phyloP scores from a whole-genome alignment of 2,888 invertebrate genomes.

The Eristalis arbustorum region DNA sequence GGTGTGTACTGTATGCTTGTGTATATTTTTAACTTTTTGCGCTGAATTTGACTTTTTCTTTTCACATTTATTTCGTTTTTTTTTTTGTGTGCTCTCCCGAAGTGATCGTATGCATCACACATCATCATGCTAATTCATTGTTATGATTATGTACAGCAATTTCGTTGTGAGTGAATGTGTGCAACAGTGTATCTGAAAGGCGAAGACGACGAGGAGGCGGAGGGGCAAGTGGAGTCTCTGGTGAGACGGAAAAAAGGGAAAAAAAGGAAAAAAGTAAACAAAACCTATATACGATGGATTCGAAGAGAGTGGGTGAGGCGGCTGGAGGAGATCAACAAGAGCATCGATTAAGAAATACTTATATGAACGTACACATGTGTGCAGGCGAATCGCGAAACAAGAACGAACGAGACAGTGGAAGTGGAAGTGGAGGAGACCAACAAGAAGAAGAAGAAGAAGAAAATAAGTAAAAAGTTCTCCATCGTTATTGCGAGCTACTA shows the following conservation, averaged over 20 bases:
- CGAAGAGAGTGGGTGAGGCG: constrained; percentile 29
- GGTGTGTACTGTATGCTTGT: neutral
- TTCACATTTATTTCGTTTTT: neutral
- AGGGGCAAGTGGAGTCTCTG: constrained; percentile 8
- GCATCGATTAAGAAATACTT: constrained; percentile 31
- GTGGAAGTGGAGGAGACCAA: neutral
- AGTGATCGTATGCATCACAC: constrained; percentile 27
- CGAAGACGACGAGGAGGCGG: no score
- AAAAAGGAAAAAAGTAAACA: constrained; percentile 57
- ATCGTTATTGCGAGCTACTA: constrained; percentile 38
- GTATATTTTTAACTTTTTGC: constrained; percentile 20
- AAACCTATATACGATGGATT: constrained; percentile 55
- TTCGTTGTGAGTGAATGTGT: constrained; percentile 38
- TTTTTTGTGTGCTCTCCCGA: neutral
- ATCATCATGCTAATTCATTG: constrained; percentile 53
- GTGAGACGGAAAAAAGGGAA: constrained; percentile 20
- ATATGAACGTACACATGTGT: constrained; percentile 4
- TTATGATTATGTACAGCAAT: constrained; percentile 52
- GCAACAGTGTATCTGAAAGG: constrained; percentile 53
- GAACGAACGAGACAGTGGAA: neutral
- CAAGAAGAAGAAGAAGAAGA: constrained; percentile 8
- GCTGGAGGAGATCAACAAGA: constrained; percentile 25
- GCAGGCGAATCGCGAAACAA: neutral
- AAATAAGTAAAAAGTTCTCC: constrained; percentile 49
- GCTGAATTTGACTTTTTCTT: constrained; percentile 2